Conservation (phyloP, 2,888 invertebrate genomes). For the Himalopsyche anomala region DNA sequence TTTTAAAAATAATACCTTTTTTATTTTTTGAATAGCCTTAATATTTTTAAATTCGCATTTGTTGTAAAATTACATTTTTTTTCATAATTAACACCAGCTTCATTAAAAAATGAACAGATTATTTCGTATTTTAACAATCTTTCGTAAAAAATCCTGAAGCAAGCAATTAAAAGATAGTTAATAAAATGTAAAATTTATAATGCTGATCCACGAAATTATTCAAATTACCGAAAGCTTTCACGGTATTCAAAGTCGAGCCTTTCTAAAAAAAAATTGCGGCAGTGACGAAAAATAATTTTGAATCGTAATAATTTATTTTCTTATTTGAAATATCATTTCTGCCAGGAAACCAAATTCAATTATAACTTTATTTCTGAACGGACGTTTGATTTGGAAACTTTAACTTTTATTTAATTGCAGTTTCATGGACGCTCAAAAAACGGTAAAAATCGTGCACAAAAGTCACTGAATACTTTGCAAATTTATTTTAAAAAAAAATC, state of each 20-base stretch:
- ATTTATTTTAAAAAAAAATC: neutral
- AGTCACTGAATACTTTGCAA: neutral
- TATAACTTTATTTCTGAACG: conserved; percentile 16
- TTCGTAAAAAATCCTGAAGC: too few relatives aligned
- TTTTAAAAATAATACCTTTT: too few relatives aligned
- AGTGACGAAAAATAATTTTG: conserved; percentile 12
- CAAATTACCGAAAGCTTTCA: conserved; percentile 24
- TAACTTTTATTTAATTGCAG: conserved; percentile 34
- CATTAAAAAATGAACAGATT: too few relatives aligned
- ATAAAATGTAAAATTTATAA: neutral
- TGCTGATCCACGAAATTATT: neutral
- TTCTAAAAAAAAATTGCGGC: neutral
- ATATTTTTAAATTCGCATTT: too few relatives aligned
- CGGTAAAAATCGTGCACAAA: neutral
- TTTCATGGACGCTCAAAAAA: conserved; percentile 23
- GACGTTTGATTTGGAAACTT: conserved; percentile 16
- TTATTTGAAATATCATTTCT: conserved; percentile 30
- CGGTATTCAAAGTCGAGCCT: neutral
- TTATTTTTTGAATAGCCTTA: too few relatives aligned
- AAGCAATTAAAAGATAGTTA: too few relatives aligned
- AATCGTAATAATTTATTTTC: conserved; percentile 18
- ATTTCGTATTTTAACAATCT: too few relatives aligned
- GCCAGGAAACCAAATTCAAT: conserved; percentile 21
- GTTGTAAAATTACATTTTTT: too few relatives aligned
- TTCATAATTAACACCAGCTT: too few relatives aligned